Conservation (phyloP, 35 echinoderm and acorn worm genomes). For the Diadema setosum region DNA sequence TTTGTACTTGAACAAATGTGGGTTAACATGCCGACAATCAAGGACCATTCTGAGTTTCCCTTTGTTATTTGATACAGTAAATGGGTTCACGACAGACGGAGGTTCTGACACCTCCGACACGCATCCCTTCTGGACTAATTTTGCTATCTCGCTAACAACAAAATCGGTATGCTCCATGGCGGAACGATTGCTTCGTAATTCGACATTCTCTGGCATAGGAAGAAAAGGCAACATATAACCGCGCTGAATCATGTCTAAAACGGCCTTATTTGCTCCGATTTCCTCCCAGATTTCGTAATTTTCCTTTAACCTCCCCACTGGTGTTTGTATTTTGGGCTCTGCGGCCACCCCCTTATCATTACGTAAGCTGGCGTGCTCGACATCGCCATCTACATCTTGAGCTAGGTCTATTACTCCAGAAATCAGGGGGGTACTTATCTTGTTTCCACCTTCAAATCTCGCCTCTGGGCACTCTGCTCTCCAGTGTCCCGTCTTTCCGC, state of each 20-base stretch:
- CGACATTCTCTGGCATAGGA: background rate
- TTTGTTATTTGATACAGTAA: background rate
- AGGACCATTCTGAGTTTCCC: slow-evolving; percentile 17
- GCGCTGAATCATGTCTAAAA: background rate
- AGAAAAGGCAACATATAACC: slow-evolving; percentile 22
- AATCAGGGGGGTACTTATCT: too few relatives aligned
- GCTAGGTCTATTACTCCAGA: too few relatives aligned
- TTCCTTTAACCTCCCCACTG: too few relatives aligned
- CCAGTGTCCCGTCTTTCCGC: too few relatives aligned
- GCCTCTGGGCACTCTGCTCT: too few relatives aligned
- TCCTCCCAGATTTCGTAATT: too few relatives aligned
- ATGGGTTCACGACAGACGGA: slow-evolving; percentile 10
- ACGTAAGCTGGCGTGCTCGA: too few relatives aligned
- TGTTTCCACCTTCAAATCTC: too few relatives aligned
- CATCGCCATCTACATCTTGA: too few relatives aligned
- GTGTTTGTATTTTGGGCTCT: too few relatives aligned
- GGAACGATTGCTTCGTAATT: slow-evolving; percentile 1
- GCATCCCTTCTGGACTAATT: background rate
- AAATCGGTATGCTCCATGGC: background rate
- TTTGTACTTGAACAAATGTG: slow-evolving; percentile 26
- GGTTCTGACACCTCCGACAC: background rate
- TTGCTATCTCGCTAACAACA: slow-evolving; percentile 1
- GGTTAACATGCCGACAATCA: slow-evolving; percentile 4
- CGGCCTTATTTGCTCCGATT: background rate
- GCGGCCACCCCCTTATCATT: too few relatives aligned